A percentile compares a stretch with the other conserved stretches of the same genome.
These are phyloP conservation scores for Chaetodon trifasciatus DNA, from an alignment of 2,797 vertebrate species.

Conservation along the genomic window DNA sequence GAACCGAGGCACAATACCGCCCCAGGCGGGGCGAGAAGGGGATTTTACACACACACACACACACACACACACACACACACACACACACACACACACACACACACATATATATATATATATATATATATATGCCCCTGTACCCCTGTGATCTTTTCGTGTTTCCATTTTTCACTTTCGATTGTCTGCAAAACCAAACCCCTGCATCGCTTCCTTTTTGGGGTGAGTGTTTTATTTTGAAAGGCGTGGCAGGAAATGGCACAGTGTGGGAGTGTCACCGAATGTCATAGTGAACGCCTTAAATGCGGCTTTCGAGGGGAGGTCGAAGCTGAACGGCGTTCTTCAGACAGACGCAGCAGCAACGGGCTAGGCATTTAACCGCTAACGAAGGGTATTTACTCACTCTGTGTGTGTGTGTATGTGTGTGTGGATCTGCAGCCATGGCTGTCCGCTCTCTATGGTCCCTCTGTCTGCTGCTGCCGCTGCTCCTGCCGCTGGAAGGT, in stretches of 20 bases:
- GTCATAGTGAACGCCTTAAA: slow-evolving; percentile 55
- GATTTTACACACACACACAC: too few relatives aligned
- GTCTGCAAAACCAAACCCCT: background rate
- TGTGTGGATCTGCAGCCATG: slow-evolving; percentile 29
- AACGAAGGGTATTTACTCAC: too few relatives aligned
- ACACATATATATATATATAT: too few relatives aligned
- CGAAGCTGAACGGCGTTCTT: background rate
- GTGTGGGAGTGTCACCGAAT: slow-evolving; percentile 35
- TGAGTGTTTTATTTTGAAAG: slow-evolving; percentile 37
- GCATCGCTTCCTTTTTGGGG: too few relatives aligned
- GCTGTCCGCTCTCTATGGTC: slow-evolving; percentile 10
- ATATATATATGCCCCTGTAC: too few relatives aligned
- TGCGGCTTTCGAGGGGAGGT: slow-evolving; percentile 38
- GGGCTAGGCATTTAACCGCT: background rate
- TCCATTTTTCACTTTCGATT: background rate
- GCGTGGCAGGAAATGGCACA: slow-evolving; percentile 2
- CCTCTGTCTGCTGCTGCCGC: slow-evolving; percentile 55
- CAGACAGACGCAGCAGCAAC: background rate
- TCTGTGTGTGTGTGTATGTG: background rate
- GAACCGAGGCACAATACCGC: too few relatives aligned
- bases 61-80: too few relatives aligned
- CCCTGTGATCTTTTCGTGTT: too few relatives aligned
- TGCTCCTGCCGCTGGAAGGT: slow-evolving; percentile 78
- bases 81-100: too few relatives aligned
- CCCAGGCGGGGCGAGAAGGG: too few relatives aligned